Base-by-base conservation (phyloP, 2,888 invertebrate species). In the Caenorhabditis sulstoni region DNA sequence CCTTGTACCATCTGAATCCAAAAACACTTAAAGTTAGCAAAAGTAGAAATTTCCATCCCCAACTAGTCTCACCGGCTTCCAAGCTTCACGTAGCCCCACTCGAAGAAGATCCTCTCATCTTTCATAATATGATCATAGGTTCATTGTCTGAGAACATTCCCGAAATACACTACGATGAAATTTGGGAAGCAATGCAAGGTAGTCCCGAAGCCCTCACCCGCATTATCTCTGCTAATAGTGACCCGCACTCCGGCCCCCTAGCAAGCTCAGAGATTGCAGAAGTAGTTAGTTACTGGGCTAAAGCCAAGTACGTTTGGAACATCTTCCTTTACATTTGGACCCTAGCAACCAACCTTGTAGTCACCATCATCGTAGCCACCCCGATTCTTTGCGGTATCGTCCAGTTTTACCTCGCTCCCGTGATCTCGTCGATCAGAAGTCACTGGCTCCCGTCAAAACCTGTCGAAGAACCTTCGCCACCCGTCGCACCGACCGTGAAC, bases 81-180 rank as follows among this genome's bases (percentile, higher is more conserved):
- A 14, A 53, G 29, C 11, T 18, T 49, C 2, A 23, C 23, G 8
- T 52, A 3, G 29, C 4, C 52, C 16, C 23, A 3, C 47, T 47
- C 29, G 59, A 35, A 2, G 53, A 23, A 2, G 22, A 37, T 22
- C 66, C 53, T 3, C 11, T 23, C 5, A 66, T 66, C n/a, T 66
- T 66, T 20, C 23, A 29, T 0, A 67, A 58, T 20, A 5, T 67
- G 5, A 37, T 67, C n/a, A n/a, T n/a, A n/a, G n/a, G n/a, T n/a
- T n/a, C n/a, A n/a, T n/a, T n/a, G n/a, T n/a, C n/a, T n/a, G n/a
- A n/a, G n/a, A n/a, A n/a, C n/a, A n/a, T n/a, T n/a, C n/a, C n/a
- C n/a, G n/a, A n/a, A n/a, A n/a, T n/a, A n/a, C n/a, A n/a, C n/a
- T n/a, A n/a, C n/a, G n/a, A n/a, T n/a, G n/a, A n/a, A n/a, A n/a